phyloP scores from a whole-genome alignment of 2,888 invertebrate species.

The Microchrysa polita region DNA sequence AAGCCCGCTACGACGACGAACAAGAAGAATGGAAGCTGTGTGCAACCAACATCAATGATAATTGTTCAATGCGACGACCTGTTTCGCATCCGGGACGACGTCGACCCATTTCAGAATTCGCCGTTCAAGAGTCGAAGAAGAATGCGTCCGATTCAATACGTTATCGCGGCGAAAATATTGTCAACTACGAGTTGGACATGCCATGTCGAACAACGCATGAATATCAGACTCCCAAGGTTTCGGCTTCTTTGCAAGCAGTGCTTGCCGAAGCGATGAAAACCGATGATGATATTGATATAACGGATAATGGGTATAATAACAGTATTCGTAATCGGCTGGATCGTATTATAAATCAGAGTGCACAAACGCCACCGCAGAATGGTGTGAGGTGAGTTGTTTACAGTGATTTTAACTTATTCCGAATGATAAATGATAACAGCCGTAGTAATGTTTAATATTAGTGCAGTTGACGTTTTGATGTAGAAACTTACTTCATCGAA shows the following conservation, averaged over 20 bases:
- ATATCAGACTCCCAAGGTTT: slow-evolving; percentile 63
- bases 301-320: slow-evolving; percentile 58
- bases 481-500: too few relatives aligned
- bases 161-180: slow-evolving; percentile 63
- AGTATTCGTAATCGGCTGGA: slow-evolving; percentile 63
- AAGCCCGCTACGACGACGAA: slow-evolving; percentile 83
- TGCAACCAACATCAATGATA: slow-evolving; percentile 62
- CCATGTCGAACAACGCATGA: slow-evolving; percentile 65
- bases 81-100: slow-evolving; percentile 72
- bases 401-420: too few relatives aligned
- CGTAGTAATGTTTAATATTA: too few relatives aligned
- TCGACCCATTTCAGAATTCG: slow-evolving; percentile 72
- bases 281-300: slow-evolving; percentile 64
- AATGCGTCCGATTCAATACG: slow-evolving; percentile 58
- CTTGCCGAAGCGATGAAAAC: slow-evolving; percentile 64
- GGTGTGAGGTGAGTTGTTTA: slow-evolving; percentile 39
- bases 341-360: slow-evolving; percentile 59
- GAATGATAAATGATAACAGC: too few relatives aligned
- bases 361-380: slow-evolving; percentile 53
- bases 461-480: too few relatives aligned
- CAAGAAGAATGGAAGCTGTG: slow-evolving; percentile 76
- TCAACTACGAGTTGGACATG: slow-evolving; percentile 64
- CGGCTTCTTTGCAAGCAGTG: slow-evolving; percentile 64
- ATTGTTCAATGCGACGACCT: slow-evolving; percentile 68
- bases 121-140: slow-evolving; percentile 63